Base-by-base conservation (phyloP, 2,888 invertebrate genomes). In the Leptopilina myrica region DNA sequence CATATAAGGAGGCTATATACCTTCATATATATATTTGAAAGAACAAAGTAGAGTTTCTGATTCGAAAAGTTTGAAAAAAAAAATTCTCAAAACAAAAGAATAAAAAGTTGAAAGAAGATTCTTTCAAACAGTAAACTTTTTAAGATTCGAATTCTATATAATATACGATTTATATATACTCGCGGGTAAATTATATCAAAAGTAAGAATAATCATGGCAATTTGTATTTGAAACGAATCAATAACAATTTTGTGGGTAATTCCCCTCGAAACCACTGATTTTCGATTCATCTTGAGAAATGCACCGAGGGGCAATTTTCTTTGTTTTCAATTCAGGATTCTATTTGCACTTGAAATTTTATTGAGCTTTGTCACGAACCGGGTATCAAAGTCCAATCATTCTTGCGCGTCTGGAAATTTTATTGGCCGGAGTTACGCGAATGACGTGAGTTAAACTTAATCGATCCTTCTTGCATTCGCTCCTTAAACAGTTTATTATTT, bases 271-370 rank as follows among this genome's bases (percentile, higher is more conserved):
- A 49, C 12, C 49, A 8, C 33, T 26, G 53, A 73, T 33, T 56
- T 73, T 73, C 33, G 26, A 73, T 56, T 73, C 56, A 80, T 81
- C 80, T 79, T 69, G 81, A 84, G 84, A 84, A 8, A 43, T 8
- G 8, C 43, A 82, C 78, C 81, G 9, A 20, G 12, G 4, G 49
- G 87, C 84, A 88, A 89, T 89, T 88, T 86, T 84, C 84, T 78
- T 43, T 79, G 79, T 80, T 64, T 75, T 77, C 83, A 78, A 84
- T 82, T 84, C 83, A 79, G 83, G 83, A 87, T 86, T 87, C 89
- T 88, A 89, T 90, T 89, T 89, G 88, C 89, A 87, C 86, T 87
- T 87, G 76, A 83, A 81, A 86, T 88, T 90, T 91, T 89, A 91
- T 86, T 88, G 89, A 80, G 69, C 81, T 85, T 81, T 86, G 87